These are phyloP conservation scores for Macroramphosus scolopax DNA, from an alignment of 2,797 vertebrate genomes.

Conservation along the genomic window DNA sequence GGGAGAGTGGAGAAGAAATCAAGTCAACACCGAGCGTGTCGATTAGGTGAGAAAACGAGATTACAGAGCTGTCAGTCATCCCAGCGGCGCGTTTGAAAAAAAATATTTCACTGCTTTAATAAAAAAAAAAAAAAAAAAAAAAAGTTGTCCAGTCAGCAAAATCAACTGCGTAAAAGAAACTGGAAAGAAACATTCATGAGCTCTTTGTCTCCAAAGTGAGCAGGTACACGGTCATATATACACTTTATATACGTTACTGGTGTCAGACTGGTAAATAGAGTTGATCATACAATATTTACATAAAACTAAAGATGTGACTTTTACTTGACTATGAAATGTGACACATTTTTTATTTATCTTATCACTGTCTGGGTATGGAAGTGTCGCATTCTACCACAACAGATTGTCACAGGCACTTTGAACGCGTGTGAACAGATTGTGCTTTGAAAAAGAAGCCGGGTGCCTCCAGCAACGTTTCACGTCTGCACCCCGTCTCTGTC, in stretches of 20 bases:
- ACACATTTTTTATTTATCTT: slow-evolving; percentile 69
- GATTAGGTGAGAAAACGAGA: slow-evolving; percentile 62
- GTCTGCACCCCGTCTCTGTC: slow-evolving; percentile 78
- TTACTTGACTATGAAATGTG: slow-evolving; percentile 61
- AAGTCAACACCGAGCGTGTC: slow-evolving; percentile 57
- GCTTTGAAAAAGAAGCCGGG: slow-evolving; percentile 68
- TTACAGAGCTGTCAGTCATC: slow-evolving; percentile 50
- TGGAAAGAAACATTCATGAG: no score
- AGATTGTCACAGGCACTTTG: slow-evolving; percentile 73
- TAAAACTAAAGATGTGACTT: slow-evolving; percentile 45
- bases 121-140: slow-evolving; percentile 31
- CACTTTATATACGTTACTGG: no score
- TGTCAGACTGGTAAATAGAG: no score
- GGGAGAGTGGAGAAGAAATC: slow-evolving; percentile 21
- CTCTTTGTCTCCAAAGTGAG: no score
- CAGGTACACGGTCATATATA: no score
- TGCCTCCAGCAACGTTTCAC: slow-evolving; percentile 65
- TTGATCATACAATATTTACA: slow-evolving; percentile 4
- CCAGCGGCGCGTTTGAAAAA: slow-evolving; percentile 6
- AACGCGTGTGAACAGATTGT: slow-evolving; percentile 71
- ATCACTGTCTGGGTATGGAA: slow-evolving; percentile 56
- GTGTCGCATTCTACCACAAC: slow-evolving; percentile 62
- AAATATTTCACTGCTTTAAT: slow-evolving; percentile 12
- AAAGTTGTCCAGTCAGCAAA: slow-evolving; percentile 11
- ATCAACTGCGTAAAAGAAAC: background rate